A percentile compares a stretch with the other conserved stretches of the same genome.
Evolutionary conservation across 1,140 invertebrate genomes (phyloP).

Genomic region (Pogonognathellus flavescens): DNA sequence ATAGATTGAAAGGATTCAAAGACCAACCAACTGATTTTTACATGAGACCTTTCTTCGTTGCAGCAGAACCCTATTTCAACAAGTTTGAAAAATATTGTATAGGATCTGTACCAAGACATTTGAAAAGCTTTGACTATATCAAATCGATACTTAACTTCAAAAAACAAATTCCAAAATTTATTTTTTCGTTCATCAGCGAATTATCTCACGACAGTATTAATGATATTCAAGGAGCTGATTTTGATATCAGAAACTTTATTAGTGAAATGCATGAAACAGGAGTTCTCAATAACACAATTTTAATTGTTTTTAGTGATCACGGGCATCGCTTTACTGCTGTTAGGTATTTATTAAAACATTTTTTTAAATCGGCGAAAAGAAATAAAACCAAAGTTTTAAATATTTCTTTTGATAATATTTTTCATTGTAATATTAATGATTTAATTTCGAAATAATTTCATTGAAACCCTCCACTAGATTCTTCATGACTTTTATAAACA

Average conservation of each 20-base stretch:
- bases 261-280: slow-evolving; percentile 75
- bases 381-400: too few relatives aligned
- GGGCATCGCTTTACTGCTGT: slow-evolving; percentile 78
- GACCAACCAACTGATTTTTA: slow-evolving; percentile 91
- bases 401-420: too few relatives aligned
- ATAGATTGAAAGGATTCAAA: slow-evolving; percentile 89
- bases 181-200: slow-evolving; percentile 89
- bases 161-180: slow-evolving; percentile 81
- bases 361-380: too few relatives aligned
- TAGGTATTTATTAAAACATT: too few relatives aligned
- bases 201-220: slow-evolving; percentile 91
- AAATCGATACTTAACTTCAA: slow-evolving; percentile 76
- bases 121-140: slow-evolving; percentile 79
- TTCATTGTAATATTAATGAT: too few relatives aligned
- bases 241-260: slow-evolving; percentile 76
- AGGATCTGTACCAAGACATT: slow-evolving; percentile 82
- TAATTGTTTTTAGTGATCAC: slow-evolving; percentile 91
- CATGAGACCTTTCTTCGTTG: slow-evolving; percentile 84
- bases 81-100: slow-evolving; percentile 77
- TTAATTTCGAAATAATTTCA: too few relatives aligned
- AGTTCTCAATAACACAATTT: slow-evolving; percentile 81
- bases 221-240: slow-evolving; percentile 81
- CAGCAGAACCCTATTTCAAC: slow-evolving; percentile 71
- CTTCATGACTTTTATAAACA: too few relatives aligned
- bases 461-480: too few relatives aligned